A percentile compares a stretch with the other conserved stretches of the same genome.
Conservation (phyloP, 2,888 invertebrate species). For the Brachyopa scutellaris region DNA sequence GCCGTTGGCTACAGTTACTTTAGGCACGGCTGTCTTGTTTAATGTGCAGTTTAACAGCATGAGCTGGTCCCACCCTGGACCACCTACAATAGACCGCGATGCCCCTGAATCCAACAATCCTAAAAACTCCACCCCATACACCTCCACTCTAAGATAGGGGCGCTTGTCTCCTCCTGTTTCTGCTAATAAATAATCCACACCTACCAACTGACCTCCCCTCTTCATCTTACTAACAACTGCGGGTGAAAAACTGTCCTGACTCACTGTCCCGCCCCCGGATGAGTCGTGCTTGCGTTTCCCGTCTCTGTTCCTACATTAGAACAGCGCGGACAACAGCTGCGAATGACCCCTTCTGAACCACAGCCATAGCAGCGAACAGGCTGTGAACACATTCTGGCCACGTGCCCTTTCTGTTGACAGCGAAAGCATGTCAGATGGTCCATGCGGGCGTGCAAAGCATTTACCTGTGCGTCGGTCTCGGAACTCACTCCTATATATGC, state of each 20-base stretch:
- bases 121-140: constrained; percentile 11
- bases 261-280: neutral
- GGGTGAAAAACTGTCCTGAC: neutral
- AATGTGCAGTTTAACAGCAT: no score
- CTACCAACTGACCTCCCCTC: no score
- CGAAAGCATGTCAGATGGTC: neutral
- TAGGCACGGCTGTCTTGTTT: no score
- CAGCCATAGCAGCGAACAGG: no score
- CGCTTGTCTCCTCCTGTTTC: constrained; percentile 10
- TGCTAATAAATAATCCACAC: constrained; percentile 1
- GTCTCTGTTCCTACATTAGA: neutral
- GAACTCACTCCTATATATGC: neutral
- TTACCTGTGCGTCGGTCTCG: neutral
- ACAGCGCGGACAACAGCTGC: neutral
- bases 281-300: neutral
- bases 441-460: neutral
- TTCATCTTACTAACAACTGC: neutral
- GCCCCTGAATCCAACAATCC: no score
- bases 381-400: neutral
- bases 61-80: constrained; percentile 22
- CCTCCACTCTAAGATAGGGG: constrained; percentile 10
- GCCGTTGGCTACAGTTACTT: no score
- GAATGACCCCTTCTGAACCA: neutral
- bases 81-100: constrained; percentile 41
- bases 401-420: neutral